Evolutionary conservation across 2,888 invertebrate species (phyloP).

Genomic region (Macrosoma leucophasiata): DNA sequence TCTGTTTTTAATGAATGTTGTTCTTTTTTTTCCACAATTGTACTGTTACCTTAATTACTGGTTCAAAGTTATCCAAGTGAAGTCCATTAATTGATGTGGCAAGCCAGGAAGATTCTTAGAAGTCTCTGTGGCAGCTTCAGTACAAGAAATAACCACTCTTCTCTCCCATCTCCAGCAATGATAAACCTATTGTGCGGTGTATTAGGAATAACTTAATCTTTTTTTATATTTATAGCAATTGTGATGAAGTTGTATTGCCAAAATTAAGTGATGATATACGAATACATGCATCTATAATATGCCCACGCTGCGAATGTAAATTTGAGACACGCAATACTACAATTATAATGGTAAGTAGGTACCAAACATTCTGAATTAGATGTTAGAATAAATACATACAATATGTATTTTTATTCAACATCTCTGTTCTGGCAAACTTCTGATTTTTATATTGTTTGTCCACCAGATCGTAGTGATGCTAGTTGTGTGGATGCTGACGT

Average conservation of each 20-base stretch:
- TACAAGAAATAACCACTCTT: no score
- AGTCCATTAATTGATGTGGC: no score
- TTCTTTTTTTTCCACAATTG: neutral
- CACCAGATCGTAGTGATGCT: constrained; percentile 94
- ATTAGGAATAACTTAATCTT: constrained; percentile 66
- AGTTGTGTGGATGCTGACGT: constrained; percentile 94
- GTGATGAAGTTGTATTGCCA: constrained; percentile 83
- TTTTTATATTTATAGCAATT: constrained; percentile 77
- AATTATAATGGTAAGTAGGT: constrained; percentile 84
- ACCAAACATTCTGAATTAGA: neutral
- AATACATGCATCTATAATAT: constrained; percentile 87
- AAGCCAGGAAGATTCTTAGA: no score
- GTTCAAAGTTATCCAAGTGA: no score
- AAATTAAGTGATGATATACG: constrained; percentile 79
- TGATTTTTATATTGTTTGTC: constrained; percentile 1
- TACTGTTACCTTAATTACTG: constrained; percentile 2
- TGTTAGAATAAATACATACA: neutral
- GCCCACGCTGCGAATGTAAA: constrained; percentile 92
- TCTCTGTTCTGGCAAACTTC: neutral
- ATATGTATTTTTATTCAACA: neutral
- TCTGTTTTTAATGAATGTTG: no score
- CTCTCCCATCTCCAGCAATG: no score
- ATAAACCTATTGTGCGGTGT: constrained; percentile 25
- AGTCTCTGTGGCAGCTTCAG: no score
- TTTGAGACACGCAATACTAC: constrained; percentile 94